phyloP scores from a whole-genome alignment of 1,140 invertebrate genomes.

The Latrodectus geometricus region DNA sequence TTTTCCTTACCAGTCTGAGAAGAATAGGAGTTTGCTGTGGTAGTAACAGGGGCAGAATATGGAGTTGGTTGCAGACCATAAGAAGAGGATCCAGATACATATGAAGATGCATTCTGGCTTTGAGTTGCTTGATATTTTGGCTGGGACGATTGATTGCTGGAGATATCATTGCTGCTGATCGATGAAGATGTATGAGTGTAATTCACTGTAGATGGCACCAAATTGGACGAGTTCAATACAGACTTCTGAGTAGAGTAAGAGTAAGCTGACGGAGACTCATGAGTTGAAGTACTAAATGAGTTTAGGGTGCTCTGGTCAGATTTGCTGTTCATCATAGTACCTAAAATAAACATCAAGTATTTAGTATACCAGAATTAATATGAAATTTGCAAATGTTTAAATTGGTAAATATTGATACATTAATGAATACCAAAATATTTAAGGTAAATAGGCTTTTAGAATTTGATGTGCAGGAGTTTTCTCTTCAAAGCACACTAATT shows the following conservation, averaged over 20 bases:
- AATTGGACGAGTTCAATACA: conserved; percentile 54
- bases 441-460: no score
- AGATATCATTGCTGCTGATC: conserved; percentile 16
- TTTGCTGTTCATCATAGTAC: conserved; percentile 52
- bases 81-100: conserved; percentile 18
- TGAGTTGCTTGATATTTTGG: conserved; percentile 51
- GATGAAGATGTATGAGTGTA: conserved; percentile 43
- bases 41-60: conserved; percentile 43
- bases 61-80: conserved; percentile 44
- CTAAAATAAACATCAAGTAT: conserved; percentile 5
- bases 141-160: conserved; percentile 13
- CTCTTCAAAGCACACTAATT: no score
- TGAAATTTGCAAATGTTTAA: no score
- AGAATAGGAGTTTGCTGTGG: conserved; percentile 40
- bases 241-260: conserved; percentile 54
- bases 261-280: conserved; percentile 37
- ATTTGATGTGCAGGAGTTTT: no score
- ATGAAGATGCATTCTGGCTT: conserved; percentile 36
- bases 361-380: no score
- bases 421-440: no score
- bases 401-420: no score
- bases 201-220: conserved; percentile 46
- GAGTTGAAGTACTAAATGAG: conserved; percentile 46
- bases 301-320: conserved; percentile 46
- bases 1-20: conserved; percentile 50